Evolutionary conservation across 2,797 vertebrate genomes (phyloP), one percentile per base, ranked within the genome.

Genomic region (Syndactyla subalaris): DNA sequence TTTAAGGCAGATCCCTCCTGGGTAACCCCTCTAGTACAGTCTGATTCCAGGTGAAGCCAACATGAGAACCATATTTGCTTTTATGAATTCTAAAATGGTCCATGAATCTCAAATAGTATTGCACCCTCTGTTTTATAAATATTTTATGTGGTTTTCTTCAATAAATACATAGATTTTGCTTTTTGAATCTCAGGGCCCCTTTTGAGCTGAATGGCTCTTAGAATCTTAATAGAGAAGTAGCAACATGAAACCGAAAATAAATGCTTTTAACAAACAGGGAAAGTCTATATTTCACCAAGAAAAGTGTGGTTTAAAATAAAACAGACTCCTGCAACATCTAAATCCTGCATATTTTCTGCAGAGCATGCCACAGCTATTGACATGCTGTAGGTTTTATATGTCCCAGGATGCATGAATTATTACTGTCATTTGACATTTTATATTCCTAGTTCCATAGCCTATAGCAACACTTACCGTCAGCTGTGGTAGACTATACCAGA

Each of bases 331-430:
- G 88, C 48, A 85, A 81, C 1, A 41, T 95, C 93, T 95, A 96
- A 95, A 97, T 94, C 93, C 87, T 75, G 95, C 95, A 91, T 94
- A 81, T 97, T 96, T 98, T 95, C 92, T 92, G 85, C 91, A 94
- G 92, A 97, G 94, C 73, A 41, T 70, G 88, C 86, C 96, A 92
- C 92, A 94, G 86, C 86, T 97, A 97, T 96, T 97, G 97, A 97
- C 95, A 93, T 81, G 86, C 95, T 95, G 75, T 95, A 97, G 91
- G 95, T 94, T 98, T 98, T 98, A 94, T 94, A 87, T 22, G 88
- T 97, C 94, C 96, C 96, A 95, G 91, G 95, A 97, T 95, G 76
- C 97, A 98, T 97, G 96, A 98, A 97, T 98, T 98, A 98, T 98
- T 98, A 95, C 93, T 96, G 93, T 86, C 85, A 58, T 95, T 97